Evolutionary conservation across 1,140 invertebrate species (phyloP).

Genomic region (Zaprionus capensis): DNA sequence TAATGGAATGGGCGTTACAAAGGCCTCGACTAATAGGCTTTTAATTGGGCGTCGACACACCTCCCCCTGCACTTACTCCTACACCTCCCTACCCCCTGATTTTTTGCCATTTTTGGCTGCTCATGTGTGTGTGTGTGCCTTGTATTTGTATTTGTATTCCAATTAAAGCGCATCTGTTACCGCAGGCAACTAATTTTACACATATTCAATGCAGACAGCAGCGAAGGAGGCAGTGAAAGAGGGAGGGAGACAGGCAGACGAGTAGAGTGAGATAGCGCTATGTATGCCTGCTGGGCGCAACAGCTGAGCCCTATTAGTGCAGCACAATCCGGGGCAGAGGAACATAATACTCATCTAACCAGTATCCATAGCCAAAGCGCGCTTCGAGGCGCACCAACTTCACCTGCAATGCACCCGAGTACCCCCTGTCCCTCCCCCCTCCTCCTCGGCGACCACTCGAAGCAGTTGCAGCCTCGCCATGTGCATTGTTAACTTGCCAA

Average conservation of each 20-base stretch:
- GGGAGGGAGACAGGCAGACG: neutral
- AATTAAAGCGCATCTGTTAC: conserved; percentile 75
- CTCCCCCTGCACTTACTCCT: neutral
- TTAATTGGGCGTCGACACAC: conserved; percentile 58
- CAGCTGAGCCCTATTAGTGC: conserved; percentile 30
- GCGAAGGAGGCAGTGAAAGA: conserved; percentile 3
- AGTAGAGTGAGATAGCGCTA: neutral
- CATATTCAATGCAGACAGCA: conserved; percentile 51
- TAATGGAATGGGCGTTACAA: conserved; percentile 1
- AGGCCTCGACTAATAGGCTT: conserved; percentile 65
- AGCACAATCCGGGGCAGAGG: conserved; percentile 6
- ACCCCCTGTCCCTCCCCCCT: neutral
- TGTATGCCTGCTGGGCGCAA: neutral
- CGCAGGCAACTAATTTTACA: conserved; percentile 70
- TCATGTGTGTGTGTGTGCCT: conserved; percentile 36
- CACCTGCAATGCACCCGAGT: neutral
- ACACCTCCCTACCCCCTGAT: neutral
- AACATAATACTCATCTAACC: conserved; percentile 34
- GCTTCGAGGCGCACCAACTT: conserved; percentile 18
- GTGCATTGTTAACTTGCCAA: conserved; percentile 53
- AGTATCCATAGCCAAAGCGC: conserved; percentile 39
- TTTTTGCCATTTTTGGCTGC: conserved; percentile 22
- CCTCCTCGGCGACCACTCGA: neutral
- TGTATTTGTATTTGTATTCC: conserved; percentile 55
- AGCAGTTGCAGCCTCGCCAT: conserved; percentile 8